These are phyloP conservation scores for Albula goreensis DNA, from an alignment of 2,113 vertebrate species.

Conservation along the genomic window DNA sequence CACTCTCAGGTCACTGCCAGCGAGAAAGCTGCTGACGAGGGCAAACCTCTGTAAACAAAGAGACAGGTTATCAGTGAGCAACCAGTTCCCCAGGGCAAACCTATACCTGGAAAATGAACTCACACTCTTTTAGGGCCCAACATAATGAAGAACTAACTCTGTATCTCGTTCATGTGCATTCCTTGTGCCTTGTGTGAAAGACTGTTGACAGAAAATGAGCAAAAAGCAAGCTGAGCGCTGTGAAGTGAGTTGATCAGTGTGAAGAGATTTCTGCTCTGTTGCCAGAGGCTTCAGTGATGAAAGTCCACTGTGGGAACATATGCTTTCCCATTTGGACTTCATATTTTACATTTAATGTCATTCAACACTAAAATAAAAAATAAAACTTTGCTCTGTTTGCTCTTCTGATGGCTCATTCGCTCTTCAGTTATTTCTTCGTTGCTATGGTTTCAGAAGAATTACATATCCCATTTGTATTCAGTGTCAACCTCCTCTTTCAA, in stretches of 20 bases:
- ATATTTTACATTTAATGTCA: background rate
- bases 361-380: background rate
- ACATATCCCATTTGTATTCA: constrained; percentile 46
- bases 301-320: too few species aligned
- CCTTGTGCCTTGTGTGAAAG: background rate
- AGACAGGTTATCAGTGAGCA: background rate
- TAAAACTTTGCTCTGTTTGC: constrained; percentile 29
- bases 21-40: background rate
- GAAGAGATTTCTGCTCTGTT: background rate
- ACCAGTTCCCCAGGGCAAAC: background rate
- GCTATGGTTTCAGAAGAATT: constrained; percentile 47
- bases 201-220: too few species aligned
- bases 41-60: background rate
- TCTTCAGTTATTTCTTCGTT: constrained; percentile 48
- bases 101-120: background rate
- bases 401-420: constrained; percentile 24
- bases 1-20: background rate
- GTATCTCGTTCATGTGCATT: background rate
- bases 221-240: too few species aligned
- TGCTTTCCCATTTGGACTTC: too few species aligned
- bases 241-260: background rate
- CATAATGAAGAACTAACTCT: background rate
- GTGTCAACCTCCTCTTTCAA: constrained; percentile 47
- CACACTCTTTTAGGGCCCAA: background rate
- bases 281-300: too few species aligned